These are phyloP conservation scores for Rhimphoctona megacephalus DNA, from an alignment of 2,888 invertebrate species.

Conservation along the genomic window DNA sequence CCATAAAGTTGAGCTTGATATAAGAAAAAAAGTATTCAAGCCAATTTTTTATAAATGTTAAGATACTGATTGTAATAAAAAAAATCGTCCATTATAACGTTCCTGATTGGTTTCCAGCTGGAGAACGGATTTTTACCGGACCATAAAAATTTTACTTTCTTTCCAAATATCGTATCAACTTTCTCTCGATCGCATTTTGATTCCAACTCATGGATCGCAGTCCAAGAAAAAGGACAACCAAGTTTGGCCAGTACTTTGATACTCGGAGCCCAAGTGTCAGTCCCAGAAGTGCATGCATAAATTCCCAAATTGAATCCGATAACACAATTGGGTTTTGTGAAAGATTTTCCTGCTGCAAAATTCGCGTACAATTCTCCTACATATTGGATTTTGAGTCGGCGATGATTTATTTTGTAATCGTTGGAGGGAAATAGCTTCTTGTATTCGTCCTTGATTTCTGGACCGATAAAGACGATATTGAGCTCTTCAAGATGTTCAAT, in stretches of 20 bases:
- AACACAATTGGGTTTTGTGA: slow-evolving; percentile 75
- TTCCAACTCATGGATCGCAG: slow-evolving; percentile 77
- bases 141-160: slow-evolving; percentile 62
- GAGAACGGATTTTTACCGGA: slow-evolving; percentile 76
- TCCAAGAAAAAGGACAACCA: slow-evolving; percentile 78
- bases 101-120: slow-evolving; percentile 78
- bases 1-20: not conserved
- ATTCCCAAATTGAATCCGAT: slow-evolving; percentile 80
- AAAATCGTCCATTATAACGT: slow-evolving; percentile 78
- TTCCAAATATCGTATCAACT: slow-evolving; percentile 71
- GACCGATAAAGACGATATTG: slow-evolving; percentile 16
- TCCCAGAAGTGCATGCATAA: slow-evolving; percentile 57
- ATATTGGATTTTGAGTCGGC: not conserved
- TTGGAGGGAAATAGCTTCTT: not conserved
- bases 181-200: slow-evolving; percentile 74
- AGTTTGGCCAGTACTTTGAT: slow-evolving; percentile 56
- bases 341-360: slow-evolving; percentile 70
- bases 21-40: not conserved
- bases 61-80: slow-evolving; percentile 80
- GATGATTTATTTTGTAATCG: not conserved
- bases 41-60: slow-evolving; percentile 73
- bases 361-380: slow-evolving; percentile 71
- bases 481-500: not conserved
- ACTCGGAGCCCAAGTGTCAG: slow-evolving; percentile 38
- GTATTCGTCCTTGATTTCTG: not conserved